phyloP scores from a whole-genome alignment of 2,888 invertebrate species.

The Athrips mouffetella region DNA sequence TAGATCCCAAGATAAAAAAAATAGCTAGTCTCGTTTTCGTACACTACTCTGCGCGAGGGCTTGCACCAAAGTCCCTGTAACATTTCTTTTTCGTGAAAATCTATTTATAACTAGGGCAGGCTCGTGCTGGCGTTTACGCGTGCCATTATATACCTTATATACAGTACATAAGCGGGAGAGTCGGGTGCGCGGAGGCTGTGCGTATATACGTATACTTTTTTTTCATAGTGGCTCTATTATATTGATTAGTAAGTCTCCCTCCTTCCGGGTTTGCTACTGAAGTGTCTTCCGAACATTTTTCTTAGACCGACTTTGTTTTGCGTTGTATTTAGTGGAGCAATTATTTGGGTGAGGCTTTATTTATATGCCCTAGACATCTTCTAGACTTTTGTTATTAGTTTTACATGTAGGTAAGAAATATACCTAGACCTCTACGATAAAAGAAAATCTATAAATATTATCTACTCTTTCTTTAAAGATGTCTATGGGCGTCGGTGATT shows the following conservation, averaged over 20 bases:
- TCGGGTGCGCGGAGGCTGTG: conserved; percentile 32
- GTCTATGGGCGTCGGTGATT: no score
- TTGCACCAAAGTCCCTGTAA: conserved; percentile 77
- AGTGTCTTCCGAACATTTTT: conserved; percentile 63
- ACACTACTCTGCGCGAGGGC: conserved; percentile 55
- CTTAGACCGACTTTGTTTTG: conserved; percentile 64
- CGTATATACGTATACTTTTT: conserved; percentile 63
- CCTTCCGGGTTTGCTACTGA: conserved; percentile 53
- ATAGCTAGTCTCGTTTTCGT: conserved; percentile 32
- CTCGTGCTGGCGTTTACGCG: conserved; percentile 40
- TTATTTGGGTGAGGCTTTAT: not conserved
- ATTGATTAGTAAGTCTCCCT: conserved; percentile 75
- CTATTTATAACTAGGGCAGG: conserved; percentile 78
- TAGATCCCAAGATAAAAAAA: not conserved
- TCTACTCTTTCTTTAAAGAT: no score
- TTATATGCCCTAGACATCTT: no score
- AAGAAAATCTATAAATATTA: no score
- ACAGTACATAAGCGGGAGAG: conserved; percentile 29
- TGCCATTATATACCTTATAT: conserved; percentile 36
- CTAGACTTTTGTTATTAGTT: no score
- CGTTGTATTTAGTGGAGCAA: conserved; percentile 17
- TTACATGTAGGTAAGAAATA: no score
- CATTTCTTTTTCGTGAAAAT: conserved; percentile 79
- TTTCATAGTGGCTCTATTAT: conserved; percentile 77
- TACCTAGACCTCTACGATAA: no score